Evolutionary conservation across 23 tunicate genomes (phyloP).

Genomic region (Ciona savignyi): DNA sequence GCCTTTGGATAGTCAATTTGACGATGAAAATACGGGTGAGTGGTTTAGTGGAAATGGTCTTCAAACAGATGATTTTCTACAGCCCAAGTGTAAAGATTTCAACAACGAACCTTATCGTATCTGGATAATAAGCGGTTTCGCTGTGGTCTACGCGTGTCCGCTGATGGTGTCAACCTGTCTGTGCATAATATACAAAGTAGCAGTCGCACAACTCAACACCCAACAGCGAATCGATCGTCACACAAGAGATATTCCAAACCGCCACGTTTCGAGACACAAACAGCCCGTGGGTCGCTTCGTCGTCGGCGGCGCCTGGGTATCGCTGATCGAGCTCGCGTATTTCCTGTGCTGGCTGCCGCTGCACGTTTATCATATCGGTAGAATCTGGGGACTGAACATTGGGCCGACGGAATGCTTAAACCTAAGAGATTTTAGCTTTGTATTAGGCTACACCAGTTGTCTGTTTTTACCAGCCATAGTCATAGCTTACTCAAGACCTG

Average conservation of each 20-base stretch:
- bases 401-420: neutral
- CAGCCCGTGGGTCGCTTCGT: neutral
- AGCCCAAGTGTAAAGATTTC: conserved; percentile 5
- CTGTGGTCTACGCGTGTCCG: neutral
- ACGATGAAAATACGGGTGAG: neutral
- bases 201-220: neutral
- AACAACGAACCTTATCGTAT: conserved; percentile 1
- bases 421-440: conserved; percentile 10
- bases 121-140: neutral
- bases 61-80: too few relatives aligned
- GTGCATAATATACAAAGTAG: neutral
- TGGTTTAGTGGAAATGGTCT: too few relatives aligned
- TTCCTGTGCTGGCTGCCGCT: neutral
- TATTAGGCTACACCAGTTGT: conserved; percentile 6
- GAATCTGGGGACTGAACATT: neutral
- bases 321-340: neutral
- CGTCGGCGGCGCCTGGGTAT: neutral
- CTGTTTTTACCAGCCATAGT: conserved; percentile 5
- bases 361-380: neutral
- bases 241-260: too few relatives aligned
- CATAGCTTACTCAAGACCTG: conserved; percentile 9
- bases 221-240: too few relatives aligned
- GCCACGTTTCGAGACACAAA: neutral
- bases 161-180: neutral
- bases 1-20: neutral